Base-by-base conservation (phyloP, 2,113 vertebrate genomes). In the Paraplagusia blochii region DNA sequence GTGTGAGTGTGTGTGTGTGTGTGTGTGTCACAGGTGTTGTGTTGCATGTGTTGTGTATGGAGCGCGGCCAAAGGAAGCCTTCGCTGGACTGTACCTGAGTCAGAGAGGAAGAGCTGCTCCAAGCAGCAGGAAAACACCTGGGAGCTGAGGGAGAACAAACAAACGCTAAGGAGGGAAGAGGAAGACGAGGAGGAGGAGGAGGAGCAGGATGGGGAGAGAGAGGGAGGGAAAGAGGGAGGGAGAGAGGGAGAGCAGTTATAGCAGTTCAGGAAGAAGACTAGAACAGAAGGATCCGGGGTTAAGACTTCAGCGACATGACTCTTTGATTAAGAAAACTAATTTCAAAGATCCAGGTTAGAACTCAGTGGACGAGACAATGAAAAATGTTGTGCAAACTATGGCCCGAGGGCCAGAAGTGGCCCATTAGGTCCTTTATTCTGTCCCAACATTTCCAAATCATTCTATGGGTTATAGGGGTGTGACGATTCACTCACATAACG, bases 121-220 rank as follows among this genome's bases (percentile, higher is more conserved):
- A 70, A 46, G 43, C 49, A 11, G 70, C 80, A 86, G 87, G 88
- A 88, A 90, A 76, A 86, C 88, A 88, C 87, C 87, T 90, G 86
- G 85, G 78, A 84, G 79, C 67, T 19, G 40, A 68, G 63, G 44
- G 71, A 86, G 84, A 82, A 87, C 84, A 90, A 88, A 87, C 80
- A 86, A 79, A 83, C 57, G 56, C 75, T 52, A 73, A 76, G 62
- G 67, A 79, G 80, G 82, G 79, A 84, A 84, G 72, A 81, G 79
- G 74, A 81, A 75, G 67, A 73, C 44, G 80, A 80, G 65, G 73
- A 34, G 55, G 78, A 81, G 78, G 69, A 72, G 68, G 70, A 61
- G 80, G 69, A 84, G 78, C 80, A 82, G 81, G 62, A 80, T 70
- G 65, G 80, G 66, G 62, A 67, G 72, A 69, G 64, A 58, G 58